Percentiles rank a stretch among this genome's conserved stretches.
phyloP scores from a whole-genome alignment of 2,888 invertebrate species.

The Plebejus argus region DNA sequence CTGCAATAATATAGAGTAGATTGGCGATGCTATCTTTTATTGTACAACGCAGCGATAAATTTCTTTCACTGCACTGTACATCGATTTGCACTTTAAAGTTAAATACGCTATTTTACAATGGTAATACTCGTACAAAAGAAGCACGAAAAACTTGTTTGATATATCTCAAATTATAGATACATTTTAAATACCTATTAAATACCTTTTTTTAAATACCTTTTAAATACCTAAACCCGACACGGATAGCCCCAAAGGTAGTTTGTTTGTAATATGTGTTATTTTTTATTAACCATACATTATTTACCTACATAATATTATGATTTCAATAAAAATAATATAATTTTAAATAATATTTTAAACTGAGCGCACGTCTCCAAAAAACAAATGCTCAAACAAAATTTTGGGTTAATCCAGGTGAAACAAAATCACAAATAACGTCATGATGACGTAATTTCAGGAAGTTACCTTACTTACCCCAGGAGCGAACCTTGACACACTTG shows the following conservation, averaged over 20 bases:
- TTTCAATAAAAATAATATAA: no score
- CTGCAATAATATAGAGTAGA: background rate
- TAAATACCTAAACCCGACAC: no score
- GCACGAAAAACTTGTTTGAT: no score
- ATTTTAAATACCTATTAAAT: no score
- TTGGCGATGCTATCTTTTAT: background rate
- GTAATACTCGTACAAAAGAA: no score
- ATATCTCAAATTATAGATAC: no score
- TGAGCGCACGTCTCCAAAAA: background rate
- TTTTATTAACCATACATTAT: no score
- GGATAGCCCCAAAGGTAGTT: no score
- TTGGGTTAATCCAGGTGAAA: background rate
- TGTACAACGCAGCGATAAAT: background rate
- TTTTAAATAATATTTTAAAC: no score
- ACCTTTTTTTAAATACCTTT: no score
- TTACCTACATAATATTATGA: no score
- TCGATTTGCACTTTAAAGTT: background rate
- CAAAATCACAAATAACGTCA: background rate
- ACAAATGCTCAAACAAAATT: background rate
- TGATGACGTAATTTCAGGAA: background rate
- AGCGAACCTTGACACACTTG: constrained; percentile 10
- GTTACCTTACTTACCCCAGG: constrained; percentile 9
- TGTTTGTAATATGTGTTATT: no score
- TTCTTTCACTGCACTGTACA: background rate
- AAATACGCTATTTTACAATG: background rate